Evolutionary conservation across 1,140 invertebrate species (phyloP).

Genomic region (Paraescarpia echinospica): DNA sequence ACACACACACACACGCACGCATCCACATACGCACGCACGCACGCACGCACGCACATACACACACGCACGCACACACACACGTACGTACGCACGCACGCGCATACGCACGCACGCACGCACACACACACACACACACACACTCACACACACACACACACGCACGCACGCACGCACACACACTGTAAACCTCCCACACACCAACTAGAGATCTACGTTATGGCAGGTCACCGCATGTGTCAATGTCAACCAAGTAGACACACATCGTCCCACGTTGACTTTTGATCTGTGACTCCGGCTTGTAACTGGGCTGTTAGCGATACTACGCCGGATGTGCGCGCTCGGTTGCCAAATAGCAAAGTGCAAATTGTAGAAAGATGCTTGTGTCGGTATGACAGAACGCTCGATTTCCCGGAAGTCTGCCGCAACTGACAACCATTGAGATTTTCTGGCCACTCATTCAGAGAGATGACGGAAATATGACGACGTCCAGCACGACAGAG

Average conservation of each 20-base stretch:
- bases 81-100: neutral
- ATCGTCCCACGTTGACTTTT: neutral
- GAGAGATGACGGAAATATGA: neutral
- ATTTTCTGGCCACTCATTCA: neutral
- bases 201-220: neutral
- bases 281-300: neutral
- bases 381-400: neutral
- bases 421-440: neutral
- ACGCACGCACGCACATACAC: neutral
- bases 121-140: neutral
- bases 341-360: neutral
- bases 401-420: neutral
- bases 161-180: neutral
- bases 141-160: neutral
- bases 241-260: neutral
- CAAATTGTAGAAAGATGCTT: neutral
- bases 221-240: neutral
- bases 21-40: neutral
- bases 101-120: neutral
- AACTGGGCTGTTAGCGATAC: neutral
- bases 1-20: neutral
- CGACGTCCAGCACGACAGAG: neutral
- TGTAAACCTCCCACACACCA: neutral
- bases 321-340: neutral
- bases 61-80: neutral